These are phyloP conservation scores for Gallinago stenura DNA, from an alignment of 2,797 vertebrate species.

Conservation along the genomic window DNA sequence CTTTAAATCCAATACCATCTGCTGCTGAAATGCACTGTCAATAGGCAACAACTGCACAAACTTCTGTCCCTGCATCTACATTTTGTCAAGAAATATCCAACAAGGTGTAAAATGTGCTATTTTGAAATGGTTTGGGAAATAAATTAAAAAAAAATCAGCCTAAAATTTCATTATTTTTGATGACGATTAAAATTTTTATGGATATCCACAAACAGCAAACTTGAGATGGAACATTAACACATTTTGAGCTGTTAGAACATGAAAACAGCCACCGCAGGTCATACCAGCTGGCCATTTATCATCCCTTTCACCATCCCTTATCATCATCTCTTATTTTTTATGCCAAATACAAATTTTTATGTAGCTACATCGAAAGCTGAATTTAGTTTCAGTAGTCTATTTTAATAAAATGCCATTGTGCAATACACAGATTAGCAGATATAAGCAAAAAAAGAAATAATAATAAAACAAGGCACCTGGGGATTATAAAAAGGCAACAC, in stretches of 20 bases:
- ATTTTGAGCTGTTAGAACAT: not conserved
- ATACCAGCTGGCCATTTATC: no score
- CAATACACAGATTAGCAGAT: not conserved
- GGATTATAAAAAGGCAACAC: not conserved
- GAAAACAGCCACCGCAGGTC: not conserved
- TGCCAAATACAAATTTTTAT: not conserved
- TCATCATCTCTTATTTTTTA: not conserved
- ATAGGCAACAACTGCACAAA: not conserved
- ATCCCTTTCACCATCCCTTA: not conserved
- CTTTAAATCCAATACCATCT: not conserved
- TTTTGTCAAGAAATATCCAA: not conserved
- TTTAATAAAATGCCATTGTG: not conserved
- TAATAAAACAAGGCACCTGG: not conserved
- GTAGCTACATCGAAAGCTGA: not conserved
- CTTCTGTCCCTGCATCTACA: not conserved
- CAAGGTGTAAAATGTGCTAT: not conserved
- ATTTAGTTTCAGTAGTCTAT: not conserved
- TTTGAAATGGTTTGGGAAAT: not conserved
- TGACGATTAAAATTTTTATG: not conserved
- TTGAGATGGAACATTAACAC: not conserved
- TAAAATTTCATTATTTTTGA: not conserved
- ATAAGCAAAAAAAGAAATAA: not conserved
- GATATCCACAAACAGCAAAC: not conserved
- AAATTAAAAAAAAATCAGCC: not conserved
- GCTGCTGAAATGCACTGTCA: not conserved